Evolutionary conservation across 2,888 invertebrate species (phyloP).

Genomic region (Papilio elwesi): DNA sequence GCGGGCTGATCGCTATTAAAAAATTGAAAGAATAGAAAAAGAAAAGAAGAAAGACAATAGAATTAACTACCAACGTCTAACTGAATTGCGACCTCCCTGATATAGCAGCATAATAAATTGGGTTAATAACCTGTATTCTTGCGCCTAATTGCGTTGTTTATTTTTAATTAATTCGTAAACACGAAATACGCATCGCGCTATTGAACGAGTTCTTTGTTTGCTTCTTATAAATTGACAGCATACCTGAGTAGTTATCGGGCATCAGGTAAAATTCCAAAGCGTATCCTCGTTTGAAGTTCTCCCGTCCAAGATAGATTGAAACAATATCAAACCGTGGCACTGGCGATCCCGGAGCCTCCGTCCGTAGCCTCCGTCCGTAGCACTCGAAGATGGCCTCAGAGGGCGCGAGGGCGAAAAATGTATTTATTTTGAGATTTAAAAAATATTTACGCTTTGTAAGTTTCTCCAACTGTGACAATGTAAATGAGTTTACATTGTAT

Average conservation of each 20-base stretch:
- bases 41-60: conserved; percentile 12
- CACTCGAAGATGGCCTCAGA: no score
- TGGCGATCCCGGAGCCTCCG: no score
- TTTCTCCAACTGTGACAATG: no score
- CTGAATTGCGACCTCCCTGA: conserved; percentile 6
- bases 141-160: conserved; percentile 35
- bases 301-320: no score
- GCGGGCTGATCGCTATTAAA: no score
- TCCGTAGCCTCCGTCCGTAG: no score
- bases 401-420: no score
- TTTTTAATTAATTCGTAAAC: conserved; percentile 27
- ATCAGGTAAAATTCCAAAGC: conserved; percentile 13
- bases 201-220: conserved; percentile 30
- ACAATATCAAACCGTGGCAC: no score
- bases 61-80: conserved; percentile 5
- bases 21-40: no score
- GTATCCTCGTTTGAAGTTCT: neutral
- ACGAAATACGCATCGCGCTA: conserved; percentile 1
- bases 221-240: conserved; percentile 13
- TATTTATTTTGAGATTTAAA: no score
- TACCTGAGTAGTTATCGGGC: neutral
- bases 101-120: conserved; percentile 42
- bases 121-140: conserved; percentile 50
- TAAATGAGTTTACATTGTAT: no score
- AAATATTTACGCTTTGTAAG: no score